Conservation (phyloP, 92 coral and sea anemone genomes). For the Porites cylindrica region DNA sequence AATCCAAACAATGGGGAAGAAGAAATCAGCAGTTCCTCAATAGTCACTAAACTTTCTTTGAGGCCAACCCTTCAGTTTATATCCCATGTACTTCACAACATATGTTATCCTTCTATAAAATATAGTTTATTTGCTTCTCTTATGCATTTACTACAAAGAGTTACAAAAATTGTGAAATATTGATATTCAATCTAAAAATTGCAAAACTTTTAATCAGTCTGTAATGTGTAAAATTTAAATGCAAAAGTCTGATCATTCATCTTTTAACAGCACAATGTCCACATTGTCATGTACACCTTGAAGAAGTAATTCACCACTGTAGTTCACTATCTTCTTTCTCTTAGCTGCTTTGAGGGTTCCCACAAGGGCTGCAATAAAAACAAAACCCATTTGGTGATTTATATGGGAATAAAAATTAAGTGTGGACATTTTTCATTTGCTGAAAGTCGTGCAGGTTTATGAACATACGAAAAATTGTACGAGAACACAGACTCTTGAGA, state of each 20-base stretch:
- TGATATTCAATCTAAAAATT: neutral
- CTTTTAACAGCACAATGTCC: slow-evolving; percentile 86
- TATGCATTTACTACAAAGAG: neutral
- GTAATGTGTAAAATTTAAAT: no score
- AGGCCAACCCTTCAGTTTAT: no score
- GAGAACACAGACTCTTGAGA: no score
- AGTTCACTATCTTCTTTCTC: slow-evolving; percentile 92
- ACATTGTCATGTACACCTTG: slow-evolving; percentile 99
- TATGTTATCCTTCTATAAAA: neutral
- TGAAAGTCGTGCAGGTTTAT: no score
- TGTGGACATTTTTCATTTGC: no score
- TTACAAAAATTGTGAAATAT: neutral
- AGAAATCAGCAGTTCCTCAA: no score
- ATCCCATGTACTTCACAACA: no score
- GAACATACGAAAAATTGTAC: no score
- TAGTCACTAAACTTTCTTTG: no score
- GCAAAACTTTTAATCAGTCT: neutral
- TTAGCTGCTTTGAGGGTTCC: slow-evolving; percentile 98
- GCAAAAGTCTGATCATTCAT: slow-evolving; percentile 37
- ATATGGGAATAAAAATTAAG: no score
- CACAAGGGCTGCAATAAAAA: slow-evolving; percentile 81
- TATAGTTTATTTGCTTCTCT: slow-evolving; percentile 3
- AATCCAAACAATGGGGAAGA: no score
- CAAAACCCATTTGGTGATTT: no score
- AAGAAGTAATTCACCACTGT: slow-evolving; percentile 88